These are phyloP conservation scores for Heliconius sara DNA, from an alignment of 2,888 invertebrate species.

Conservation along the genomic window DNA sequence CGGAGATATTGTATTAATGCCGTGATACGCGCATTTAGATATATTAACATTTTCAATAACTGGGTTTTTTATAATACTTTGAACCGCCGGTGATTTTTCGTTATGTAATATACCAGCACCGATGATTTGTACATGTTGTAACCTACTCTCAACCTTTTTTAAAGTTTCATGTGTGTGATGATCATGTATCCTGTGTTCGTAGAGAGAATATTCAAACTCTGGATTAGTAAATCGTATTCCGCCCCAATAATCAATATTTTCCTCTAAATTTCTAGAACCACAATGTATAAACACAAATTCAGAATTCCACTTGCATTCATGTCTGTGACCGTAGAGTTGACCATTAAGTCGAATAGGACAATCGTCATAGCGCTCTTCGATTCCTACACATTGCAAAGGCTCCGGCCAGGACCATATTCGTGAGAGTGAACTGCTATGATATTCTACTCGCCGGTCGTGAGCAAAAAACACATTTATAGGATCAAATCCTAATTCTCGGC, in stretches of 20 bases:
- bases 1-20: conserved; percentile 95
- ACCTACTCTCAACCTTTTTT: conserved; percentile 88
- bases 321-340: conserved; percentile 92
- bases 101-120: conserved; percentile 98
- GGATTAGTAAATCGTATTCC: conserved; percentile 96
- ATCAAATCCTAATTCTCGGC: conserved; percentile 95
- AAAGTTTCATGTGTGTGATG: conserved; percentile 89
- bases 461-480: conserved; percentile 94
- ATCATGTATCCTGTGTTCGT: conserved; percentile 92
- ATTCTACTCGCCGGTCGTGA: conserved; percentile 92
- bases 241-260: conserved; percentile 94
- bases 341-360: conserved; percentile 95
- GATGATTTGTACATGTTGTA: conserved; percentile 91
- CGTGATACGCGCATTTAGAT: conserved; percentile 93
- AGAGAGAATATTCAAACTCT: conserved; percentile 94
- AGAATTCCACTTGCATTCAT: conserved; percentile 94
- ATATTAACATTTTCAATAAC: conserved; percentile 91
- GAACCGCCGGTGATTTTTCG: conserved; percentile 96
- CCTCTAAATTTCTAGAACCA: conserved; percentile 87
- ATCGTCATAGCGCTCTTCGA: conserved; percentile 90
- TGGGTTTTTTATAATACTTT: conserved; percentile 95
- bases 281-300: conserved; percentile 97
- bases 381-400: conserved; percentile 92
- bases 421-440: conserved; percentile 93
- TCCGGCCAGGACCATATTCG: conserved; percentile 98